phyloP scores from a whole-genome alignment of 2,113 vertebrate species.

The Motacilla alba region DNA sequence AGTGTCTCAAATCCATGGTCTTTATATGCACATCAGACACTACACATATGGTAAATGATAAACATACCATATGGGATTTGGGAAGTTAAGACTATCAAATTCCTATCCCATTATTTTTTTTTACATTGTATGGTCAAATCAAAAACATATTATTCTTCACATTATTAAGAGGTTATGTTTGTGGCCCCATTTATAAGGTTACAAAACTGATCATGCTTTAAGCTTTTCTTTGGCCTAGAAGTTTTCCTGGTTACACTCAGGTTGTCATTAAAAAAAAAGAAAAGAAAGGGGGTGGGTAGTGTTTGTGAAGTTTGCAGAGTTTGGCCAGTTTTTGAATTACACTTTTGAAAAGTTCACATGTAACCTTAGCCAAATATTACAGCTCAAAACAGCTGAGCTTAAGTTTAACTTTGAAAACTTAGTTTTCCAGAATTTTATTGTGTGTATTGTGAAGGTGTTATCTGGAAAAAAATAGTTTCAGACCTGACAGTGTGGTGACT shows the following conservation, averaged over 20 bases:
- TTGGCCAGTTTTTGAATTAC: background rate
- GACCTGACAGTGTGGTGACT: background rate
- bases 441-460: background rate
- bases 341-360: conserved; percentile 16
- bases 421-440: background rate
- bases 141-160: conserved; percentile 37
- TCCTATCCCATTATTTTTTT: conserved; percentile 37
- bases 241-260: conserved; percentile 35
- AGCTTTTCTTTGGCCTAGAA: conserved; percentile 37
- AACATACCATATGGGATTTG: conserved; percentile 33
- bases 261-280: background rate
- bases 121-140: conserved; percentile 36
- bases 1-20: background rate
- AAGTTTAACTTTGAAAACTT: background rate
- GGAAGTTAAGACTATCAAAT: conserved; percentile 18
- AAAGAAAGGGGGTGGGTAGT: background rate
- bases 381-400: background rate
- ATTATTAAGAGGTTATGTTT: conserved; percentile 29
- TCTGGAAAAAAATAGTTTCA: background rate
- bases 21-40: conserved; percentile 19
- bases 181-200: conserved; percentile 14
- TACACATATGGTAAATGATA: conserved; percentile 50
- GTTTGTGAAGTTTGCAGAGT: background rate
- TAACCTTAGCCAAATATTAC: conserved; percentile 26
- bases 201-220: background rate